phyloP scores from a whole-genome alignment of 2,797 vertebrate species.

The Setipinna tenuifilis region DNA sequence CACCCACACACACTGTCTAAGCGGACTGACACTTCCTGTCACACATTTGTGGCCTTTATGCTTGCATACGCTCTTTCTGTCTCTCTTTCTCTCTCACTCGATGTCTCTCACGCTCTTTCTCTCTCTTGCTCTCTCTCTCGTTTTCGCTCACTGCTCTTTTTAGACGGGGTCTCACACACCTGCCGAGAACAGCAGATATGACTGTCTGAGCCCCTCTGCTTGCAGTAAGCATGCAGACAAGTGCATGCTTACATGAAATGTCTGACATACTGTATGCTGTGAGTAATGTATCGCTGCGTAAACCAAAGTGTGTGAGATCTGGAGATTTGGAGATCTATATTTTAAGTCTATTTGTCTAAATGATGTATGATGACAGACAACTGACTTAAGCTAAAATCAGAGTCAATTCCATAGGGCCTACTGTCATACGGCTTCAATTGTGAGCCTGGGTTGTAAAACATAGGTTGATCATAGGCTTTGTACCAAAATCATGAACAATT shows the following conservation, averaged over 20 bases:
- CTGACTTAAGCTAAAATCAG: not conserved
- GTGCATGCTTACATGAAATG: not conserved
- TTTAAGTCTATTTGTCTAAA: not conserved
- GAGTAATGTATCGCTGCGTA: not conserved
- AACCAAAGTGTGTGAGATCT: not conserved
- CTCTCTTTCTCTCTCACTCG: no score
- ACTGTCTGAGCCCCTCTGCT: not conserved
- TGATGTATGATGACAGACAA: not conserved
- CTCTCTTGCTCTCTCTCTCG: no score
- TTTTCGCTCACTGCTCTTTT: not conserved
- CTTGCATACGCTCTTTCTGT: no score
- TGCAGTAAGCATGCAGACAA: no score
- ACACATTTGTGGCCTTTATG: not conserved
- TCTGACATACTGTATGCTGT: not conserved
- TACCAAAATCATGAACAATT: not conserved
- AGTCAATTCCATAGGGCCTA: no score
- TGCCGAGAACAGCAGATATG: not conserved
- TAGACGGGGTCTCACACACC: not conserved
- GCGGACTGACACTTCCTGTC: constrained; percentile 15
- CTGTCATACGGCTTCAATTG: not conserved
- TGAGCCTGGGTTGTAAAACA: not conserved
- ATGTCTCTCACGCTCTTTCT: no score
- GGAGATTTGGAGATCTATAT: no score
- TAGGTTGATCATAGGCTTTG: no score
- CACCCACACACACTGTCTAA: not conserved